phyloP scores from a whole-genome alignment of 30 jellyfish, hydroid and myxozoan genomes.

The Turritopsis rubra region DNA sequence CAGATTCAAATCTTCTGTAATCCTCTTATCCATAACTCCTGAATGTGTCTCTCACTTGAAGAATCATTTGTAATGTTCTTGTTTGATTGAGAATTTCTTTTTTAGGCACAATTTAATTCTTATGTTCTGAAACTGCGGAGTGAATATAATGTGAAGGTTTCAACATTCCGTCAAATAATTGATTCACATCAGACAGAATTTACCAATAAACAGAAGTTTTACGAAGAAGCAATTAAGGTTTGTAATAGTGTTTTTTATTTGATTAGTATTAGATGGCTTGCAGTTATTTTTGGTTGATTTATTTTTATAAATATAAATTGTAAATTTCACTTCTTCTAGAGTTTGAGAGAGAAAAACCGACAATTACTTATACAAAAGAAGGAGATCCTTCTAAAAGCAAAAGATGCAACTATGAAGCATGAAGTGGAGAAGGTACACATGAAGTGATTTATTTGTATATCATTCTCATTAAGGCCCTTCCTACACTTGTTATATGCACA shows the following conservation, averaged over 20 bases:
- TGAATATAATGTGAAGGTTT: constrained; percentile 74
- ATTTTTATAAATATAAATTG: neutral
- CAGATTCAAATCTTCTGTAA: too few species aligned
- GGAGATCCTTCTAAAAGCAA: constrained; percentile 37
- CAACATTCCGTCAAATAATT: constrained; percentile 58
- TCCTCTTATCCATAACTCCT: too few species aligned
- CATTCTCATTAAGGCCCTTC: too few species aligned
- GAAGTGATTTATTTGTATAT: neutral
- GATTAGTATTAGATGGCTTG: neutral
- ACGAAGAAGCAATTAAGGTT: constrained; percentile 58
- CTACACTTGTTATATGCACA: neutral
- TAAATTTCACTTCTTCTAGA: constrained; percentile 36
- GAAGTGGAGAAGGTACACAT: constrained; percentile 76
- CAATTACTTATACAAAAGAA: constrained; percentile 63
- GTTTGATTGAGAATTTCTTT: neutral
- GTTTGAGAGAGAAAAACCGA: constrained; percentile 74
- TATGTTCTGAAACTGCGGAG: constrained; percentile 70
- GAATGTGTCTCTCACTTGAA: too few species aligned
- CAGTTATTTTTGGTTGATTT: neutral
- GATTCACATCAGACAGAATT: constrained; percentile 77
- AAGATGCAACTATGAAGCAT: constrained; percentile 39
- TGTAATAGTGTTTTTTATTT: neutral
- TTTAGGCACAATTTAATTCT: constrained; percentile 92
- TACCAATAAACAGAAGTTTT: constrained; percentile 52
- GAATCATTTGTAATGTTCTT: too few species aligned